Base-by-base conservation (phyloP, 2,888 invertebrate species). In the Hoplodrina ambigua region DNA sequence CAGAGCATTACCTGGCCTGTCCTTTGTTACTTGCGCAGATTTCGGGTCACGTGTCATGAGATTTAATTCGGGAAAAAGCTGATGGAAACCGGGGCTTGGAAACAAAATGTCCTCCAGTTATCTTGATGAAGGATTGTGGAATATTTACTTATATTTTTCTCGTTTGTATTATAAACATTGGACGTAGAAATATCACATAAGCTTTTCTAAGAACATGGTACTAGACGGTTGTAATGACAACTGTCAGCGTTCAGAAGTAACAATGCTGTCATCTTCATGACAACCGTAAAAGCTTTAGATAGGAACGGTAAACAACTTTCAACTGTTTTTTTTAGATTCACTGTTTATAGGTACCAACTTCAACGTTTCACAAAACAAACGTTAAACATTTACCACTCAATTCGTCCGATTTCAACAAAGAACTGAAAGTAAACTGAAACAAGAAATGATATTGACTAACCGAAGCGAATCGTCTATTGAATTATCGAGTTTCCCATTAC, bases 11-110 rank as follows among this genome's bases (percentile, higher is more conserved):
- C 77, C 80, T 76, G 79, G 61, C 55, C 69, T 58, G 66, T 66
- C 75, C 70, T 83, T 81, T 83, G 78, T 75, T 61, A 62, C 67
- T 66, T 75, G 69, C 56, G 72, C 80, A 80, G 80, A 80, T 82
- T 83, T 72, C 58, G 55, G 66, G 67, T 61, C 75, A 81, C 80
- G 80, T 81, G 72, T 81, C 71, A 64, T 56, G 65, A 74, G 72
- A 72, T 79, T 82, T 69, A 65, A 82, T 72, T 72, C 61, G 25
- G 69, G 69, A 67, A 65, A 75, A 72, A 64, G 54, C 37, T 56
- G 62, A 33, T 56, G 41, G 60, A 60, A 79, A 68, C 59, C 37
- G 56, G 53, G 60, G 58, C 66, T 68, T 55, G 44, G n/a, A 62
- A 68, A 70, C 58, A 76, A 76, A 76, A 74, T 62, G 55, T 62